Base-by-base conservation (phyloP, 2,797 vertebrate species). In the Sebastes aleutianus region DNA sequence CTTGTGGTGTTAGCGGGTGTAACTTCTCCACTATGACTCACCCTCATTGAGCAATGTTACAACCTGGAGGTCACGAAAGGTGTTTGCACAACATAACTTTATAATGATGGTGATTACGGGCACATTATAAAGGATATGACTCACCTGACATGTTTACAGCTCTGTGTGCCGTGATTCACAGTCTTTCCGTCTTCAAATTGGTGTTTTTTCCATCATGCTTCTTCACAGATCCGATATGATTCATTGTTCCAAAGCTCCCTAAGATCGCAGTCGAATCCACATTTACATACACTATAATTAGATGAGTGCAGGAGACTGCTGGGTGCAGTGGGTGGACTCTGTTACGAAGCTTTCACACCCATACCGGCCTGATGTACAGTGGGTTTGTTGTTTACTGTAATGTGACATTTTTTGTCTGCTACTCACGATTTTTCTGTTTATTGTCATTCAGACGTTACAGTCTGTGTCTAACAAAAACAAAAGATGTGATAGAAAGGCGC, bases 241-340 rank as follows among this genome's bases (percentile, higher is more conserved):
- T 88, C 69, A 87, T 79, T 88, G 80, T 81, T 79, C 56, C 24
- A 73, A 68, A 72, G 59, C 43, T 83, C 58, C 22, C 16, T 18
- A 8, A 76, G 70, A 85, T 82, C 78, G 62, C 66, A 74, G 81
- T 73, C 79, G 75, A 79, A 73, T 83, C 64, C 73, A 43, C 64
- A 68, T 80, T 78, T 66, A 65, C 61, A 80, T 67, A 34, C 43
- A 69, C 80, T 87, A 74, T 87, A 85, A 90, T 91, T 87, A 88
- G 74, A 65, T 10, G 59, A 50, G 34, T 20, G 54, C 76, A 75
- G 27, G 63, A 86, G 82, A 73, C 54, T 61, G 72, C 71, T 70
- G 69, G 72, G 39, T 73, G 10, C 58, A 64, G 79, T 74, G 89
- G 83, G 73, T 70, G 78, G 79, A 85, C 74, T 66, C 22, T 7